Base-by-base conservation (phyloP, 2,888 invertebrate species). In the Pandemis cinnamomeana region DNA sequence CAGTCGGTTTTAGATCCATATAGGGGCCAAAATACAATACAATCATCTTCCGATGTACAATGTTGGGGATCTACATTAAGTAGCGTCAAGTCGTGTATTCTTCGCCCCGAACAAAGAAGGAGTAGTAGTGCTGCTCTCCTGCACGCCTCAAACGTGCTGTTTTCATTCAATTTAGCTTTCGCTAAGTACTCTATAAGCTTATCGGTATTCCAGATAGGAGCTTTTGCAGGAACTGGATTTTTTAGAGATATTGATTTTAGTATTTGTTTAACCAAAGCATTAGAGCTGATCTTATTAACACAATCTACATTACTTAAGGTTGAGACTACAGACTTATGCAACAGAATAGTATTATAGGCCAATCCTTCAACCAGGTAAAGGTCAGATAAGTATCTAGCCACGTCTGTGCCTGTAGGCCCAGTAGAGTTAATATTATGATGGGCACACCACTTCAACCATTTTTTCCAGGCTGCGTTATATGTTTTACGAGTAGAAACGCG, bases 391-490 rank as follows among this genome's bases (percentile, higher is more conserved):
- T 10, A 63, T 63, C 20, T 46, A 6, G 46, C 46, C 5, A 63
- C 11, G 7, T 63, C 27, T 2, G 20, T 2, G 11, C 46, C 46
- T 10, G 20, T n/a, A 27, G 60, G 71, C 62, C 27, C 44, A 58
- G 15, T 13, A 53, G 71, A 7, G 27, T 72, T 61, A 6, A 58
- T 27, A 4, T 42, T 36, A 15, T 71, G 53, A 1, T 70, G 20
- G 10, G 20, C 5, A 27, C 71, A 68, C 72, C 79, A 78, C 15
- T 0, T 11, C 4, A 72, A 13, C 77, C 78, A 78, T 72, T 62
- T 66, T 36, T 71, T 73, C 73, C 71, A 75, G 10, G 77, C 77
- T 11, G 62, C 58, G 20, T 75, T 46, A n/a, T n/a, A n/a, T n/a
- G n/a, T n/a, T n/a, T n/a, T n/a, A n/a, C n/a, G n/a, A n/a, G n/a